Evolutionary conservation across 1,140 invertebrate species (phyloP), one percentile per base, ranked within the genome.

Genomic region (Drosophila rhopaloa): DNA sequence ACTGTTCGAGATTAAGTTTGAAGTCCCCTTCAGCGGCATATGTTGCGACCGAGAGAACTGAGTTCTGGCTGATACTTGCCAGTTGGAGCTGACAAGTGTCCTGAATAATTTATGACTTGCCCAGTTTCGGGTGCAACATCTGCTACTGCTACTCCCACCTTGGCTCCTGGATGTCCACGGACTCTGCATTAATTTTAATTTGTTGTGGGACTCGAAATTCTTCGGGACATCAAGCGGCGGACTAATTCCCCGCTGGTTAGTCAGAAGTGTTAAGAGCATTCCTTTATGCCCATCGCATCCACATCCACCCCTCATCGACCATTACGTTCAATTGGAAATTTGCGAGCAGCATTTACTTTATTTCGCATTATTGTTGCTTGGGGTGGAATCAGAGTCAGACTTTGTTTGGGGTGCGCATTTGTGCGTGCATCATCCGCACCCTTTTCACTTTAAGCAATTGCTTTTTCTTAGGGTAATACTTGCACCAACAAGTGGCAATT

Each of bases 101-200:
- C 47, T 88, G 83, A 83, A 88, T 88, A 86, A 86, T 86, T 86
- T 86, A 86, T 83, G 79, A 80, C 85, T 68, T 63, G 71, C 50
- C 73, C 75, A 41, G 55, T 71, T 77, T 71, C 53, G 58, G 70
- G 55, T 72, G 56, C 75, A 77, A 61, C 71, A 82, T 65, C 84
- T 88, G 79, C 44, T 47, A 32, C 46, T 40, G 27, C 27, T 57
- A 32, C 46, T 40, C 19, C 27, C 54, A 37, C 32, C 40, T 27
- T 32, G 32, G 24, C 48, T 35, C 38, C 43, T 47, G 13, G 65
- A 8, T 32, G 63, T 48, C 67, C 63, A 57, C 41, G 14, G 37
- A 44, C 43, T 53, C 62, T 76, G 67, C 57, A 88, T 86, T 86
- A 83, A 79, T 76, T 88, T 79, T 62, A 71, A 70, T 76, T 76